A percentile compares a stretch with the other conserved stretches of the same genome.
These are phyloP conservation scores for Microcebus murinus DNA, from an alignment of 2,113 vertebrate species.

Conservation along the genomic window DNA sequence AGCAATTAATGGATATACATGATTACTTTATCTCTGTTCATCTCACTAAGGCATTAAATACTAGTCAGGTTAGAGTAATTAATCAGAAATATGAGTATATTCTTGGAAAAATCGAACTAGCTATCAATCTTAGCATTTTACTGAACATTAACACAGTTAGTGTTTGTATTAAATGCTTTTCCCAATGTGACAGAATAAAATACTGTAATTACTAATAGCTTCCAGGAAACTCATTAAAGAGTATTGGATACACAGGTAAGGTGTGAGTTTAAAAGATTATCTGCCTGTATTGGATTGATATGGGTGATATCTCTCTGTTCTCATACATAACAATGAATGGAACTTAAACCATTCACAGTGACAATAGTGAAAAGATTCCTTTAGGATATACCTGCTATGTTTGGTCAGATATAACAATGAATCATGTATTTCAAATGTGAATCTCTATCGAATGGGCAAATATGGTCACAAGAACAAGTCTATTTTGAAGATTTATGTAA, in stretches of 20 bases:
- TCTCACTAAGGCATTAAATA: constrained; percentile 48
- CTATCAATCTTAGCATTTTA: constrained; percentile 63
- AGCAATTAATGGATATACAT: constrained; percentile 46
- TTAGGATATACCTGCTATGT: neutral
- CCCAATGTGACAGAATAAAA: constrained; percentile 55
- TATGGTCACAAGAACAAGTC: neutral
- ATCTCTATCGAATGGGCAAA: neutral
- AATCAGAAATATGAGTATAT: constrained; percentile 54
- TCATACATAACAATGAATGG: neutral
- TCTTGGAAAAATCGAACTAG: constrained; percentile 70
- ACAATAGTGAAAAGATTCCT: neutral
- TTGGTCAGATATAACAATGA: neutral
- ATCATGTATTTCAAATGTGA: neutral
- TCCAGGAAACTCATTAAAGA: constrained; percentile 9
- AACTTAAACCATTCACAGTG: neutral
- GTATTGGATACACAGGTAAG: neutral
- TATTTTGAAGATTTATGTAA: neutral
- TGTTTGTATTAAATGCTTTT: constrained; percentile 39
- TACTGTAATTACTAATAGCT: constrained; percentile 26
- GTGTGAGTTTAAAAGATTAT: constrained; percentile 39
- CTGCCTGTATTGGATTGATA: neutral
- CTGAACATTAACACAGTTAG: constrained; percentile 45
- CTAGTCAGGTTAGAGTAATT: constrained; percentile 69
- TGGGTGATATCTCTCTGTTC: neutral
- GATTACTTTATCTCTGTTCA: constrained; percentile 59